A percentile compares a stretch with the other conserved stretches of the same genome.
Conservation (phyloP, 2,113 vertebrate species). For the Scalopus aquaticus region DNA sequence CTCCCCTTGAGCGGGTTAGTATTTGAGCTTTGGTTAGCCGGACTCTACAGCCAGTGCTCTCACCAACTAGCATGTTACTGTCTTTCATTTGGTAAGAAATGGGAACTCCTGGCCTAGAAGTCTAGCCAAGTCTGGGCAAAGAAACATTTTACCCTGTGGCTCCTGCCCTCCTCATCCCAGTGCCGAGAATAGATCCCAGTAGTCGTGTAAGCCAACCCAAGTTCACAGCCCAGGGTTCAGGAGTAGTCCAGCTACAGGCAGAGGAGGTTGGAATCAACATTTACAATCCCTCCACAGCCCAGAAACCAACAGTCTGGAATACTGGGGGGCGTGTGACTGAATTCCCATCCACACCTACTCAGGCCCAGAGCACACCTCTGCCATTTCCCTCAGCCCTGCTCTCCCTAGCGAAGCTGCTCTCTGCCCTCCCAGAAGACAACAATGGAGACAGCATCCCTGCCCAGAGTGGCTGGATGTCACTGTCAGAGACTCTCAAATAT, state of each 20-base stretch:
- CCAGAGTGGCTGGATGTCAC: slow-evolving; percentile 21
- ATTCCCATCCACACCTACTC: not conserved
- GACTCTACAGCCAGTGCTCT: not conserved
- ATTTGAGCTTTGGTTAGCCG: not conserved
- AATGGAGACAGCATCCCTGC: not conserved
- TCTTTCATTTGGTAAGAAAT: not conserved
- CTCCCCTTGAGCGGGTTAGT: no score
- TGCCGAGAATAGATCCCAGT: not conserved
- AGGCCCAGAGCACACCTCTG: not conserved
- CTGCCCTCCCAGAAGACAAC: slow-evolving; percentile 35
- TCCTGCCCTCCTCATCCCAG: not conserved
- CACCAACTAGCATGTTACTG: accelerated
- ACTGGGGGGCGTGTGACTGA: not conserved
- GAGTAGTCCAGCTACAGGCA: slow-evolving; percentile 7
- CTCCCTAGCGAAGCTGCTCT: not conserved
- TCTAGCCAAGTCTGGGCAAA: not conserved
- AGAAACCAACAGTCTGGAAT: slow-evolving; percentile 35
- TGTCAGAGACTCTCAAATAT: slow-evolving; percentile 52
- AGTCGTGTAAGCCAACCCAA: not conserved
- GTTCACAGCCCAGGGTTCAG: not conserved
- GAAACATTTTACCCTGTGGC: not conserved
- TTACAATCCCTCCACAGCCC: not conserved
- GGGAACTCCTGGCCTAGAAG: not conserved
- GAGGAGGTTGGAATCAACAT: not conserved
- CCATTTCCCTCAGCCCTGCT: not conserved